Percentiles rank a stretch among this genome's conserved stretches.
Conservation (phyloP, 2,113 vertebrate genomes). For the Gallinago jamesoni region DNA sequence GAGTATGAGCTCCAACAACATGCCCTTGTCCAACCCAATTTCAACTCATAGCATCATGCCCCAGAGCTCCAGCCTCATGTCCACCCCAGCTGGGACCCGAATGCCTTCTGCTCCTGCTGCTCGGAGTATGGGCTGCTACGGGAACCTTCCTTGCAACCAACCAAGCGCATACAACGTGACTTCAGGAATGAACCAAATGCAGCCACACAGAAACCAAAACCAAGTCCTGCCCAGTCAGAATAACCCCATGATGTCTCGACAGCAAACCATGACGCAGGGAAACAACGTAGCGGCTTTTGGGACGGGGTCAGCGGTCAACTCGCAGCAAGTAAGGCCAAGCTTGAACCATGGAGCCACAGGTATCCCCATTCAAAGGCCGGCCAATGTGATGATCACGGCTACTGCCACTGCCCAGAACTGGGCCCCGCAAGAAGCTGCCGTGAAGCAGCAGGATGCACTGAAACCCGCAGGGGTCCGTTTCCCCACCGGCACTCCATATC, state of each 20-base stretch:
- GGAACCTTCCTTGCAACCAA: constrained; percentile 78
- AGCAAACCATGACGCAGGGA: constrained; percentile 63
- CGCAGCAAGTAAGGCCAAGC: constrained; percentile 77
- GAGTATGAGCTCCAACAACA: constrained; percentile 79
- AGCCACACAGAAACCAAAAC: constrained; percentile 82
- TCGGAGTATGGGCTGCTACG: constrained; percentile 80
- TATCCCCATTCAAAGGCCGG: constrained; percentile 71
- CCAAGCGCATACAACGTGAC: constrained; percentile 66
- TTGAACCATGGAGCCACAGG: constrained; percentile 65
- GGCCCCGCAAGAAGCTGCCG: constrained; percentile 74
- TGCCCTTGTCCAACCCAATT: constrained; percentile 78
- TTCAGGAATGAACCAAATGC: constrained; percentile 76
- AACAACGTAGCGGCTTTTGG: constrained; percentile 74
- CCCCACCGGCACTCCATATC: constrained; percentile 64
- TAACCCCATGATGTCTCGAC: constrained; percentile 79
- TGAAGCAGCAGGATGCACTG: constrained; percentile 81
- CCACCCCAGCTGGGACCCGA: constrained; percentile 77
- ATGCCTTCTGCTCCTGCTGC: constrained; percentile 74
- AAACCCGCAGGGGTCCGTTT: constrained; percentile 75
- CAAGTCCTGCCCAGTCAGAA: constrained; percentile 79
- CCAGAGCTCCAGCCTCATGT: constrained; percentile 80
- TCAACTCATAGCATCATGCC: constrained; percentile 82
- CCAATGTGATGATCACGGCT: constrained; percentile 77
- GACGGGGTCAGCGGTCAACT: constrained; percentile 70
- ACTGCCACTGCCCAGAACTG: constrained; percentile 75